phyloP scores from a whole-genome alignment of 2,113 vertebrate genomes.

The Crotalus horridus region DNA sequence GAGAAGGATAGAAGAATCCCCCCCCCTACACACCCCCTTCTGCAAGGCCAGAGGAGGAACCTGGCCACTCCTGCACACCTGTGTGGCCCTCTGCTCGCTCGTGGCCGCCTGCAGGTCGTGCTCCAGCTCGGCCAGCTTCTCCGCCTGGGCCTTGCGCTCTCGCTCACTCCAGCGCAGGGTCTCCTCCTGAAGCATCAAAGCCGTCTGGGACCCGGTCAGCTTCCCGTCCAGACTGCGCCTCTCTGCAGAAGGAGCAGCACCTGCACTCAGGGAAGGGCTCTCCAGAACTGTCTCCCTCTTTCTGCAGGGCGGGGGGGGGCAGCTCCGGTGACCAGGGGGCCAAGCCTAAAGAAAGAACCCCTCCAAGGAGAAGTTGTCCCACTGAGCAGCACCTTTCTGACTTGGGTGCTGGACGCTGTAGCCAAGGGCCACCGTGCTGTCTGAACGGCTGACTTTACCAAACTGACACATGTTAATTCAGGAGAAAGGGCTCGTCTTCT shows the following conservation, averaged over 20 bases:
- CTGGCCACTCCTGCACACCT: conserved; percentile 55
- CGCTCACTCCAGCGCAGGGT: conserved; percentile 69
- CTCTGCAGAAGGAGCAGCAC: conserved; percentile 44
- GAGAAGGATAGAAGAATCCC: not conserved
- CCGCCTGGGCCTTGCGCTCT: conserved; percentile 72
- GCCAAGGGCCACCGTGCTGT: not conserved
- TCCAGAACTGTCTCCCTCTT: not conserved
- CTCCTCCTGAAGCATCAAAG: conserved; percentile 83
- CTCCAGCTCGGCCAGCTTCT: conserved; percentile 78
- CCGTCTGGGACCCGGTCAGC: conserved; percentile 73
- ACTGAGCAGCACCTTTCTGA: not conserved
- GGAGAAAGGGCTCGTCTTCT: no score
- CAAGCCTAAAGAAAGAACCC: not conserved
- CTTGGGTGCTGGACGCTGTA: not conserved
- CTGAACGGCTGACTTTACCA: not conserved
- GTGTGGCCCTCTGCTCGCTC: conserved; percentile 69
- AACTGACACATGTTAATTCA: not conserved
- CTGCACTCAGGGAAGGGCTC: not conserved
- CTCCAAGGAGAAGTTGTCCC: no score
- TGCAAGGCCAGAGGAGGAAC: not conserved
- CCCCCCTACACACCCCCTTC: not conserved
- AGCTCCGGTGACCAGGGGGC: not conserved
- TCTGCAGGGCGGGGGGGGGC: not conserved
- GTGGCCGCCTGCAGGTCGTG: conserved; percentile 70
- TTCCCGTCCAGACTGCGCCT: conserved; percentile 68